A percentile compares a stretch with the other conserved stretches of the same genome.
Conservation (phyloP, 2,113 vertebrate genomes). For the Thymallus thymallus region DNA sequence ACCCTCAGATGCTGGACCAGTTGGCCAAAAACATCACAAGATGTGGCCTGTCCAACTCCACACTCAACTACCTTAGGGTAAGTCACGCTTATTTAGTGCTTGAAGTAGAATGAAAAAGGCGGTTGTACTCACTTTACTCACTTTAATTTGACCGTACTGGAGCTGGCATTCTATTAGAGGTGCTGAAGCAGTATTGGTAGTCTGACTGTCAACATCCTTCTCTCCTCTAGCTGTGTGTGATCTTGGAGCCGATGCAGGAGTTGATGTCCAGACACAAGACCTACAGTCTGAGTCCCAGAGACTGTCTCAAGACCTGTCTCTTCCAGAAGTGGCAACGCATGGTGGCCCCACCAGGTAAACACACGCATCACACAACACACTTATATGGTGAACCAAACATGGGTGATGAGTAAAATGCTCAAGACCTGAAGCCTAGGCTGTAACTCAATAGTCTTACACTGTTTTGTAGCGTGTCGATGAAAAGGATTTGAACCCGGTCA, state of each 20-base stretch:
- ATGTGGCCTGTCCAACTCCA: slow-evolving; percentile 97
- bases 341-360: slow-evolving; percentile 93
- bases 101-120: background rate
- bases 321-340: slow-evolving; percentile 99
- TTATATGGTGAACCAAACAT: too few species aligned
- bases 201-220: background rate
- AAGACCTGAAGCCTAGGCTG: too few species aligned
- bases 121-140: too few species aligned
- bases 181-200: background rate
- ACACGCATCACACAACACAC: slow-evolving; percentile 28
- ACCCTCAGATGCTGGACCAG: slow-evolving; percentile 99
- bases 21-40: slow-evolving; percentile 99
- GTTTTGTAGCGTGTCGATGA: too few species aligned
- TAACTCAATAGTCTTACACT: too few species aligned
- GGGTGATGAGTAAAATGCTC: too few species aligned
- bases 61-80: slow-evolving; percentile 99
- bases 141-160: too few species aligned
- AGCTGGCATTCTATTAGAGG: background rate
- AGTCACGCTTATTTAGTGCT: slow-evolving; percentile 71
- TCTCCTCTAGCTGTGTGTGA: slow-evolving; percentile 89
- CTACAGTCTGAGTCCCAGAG: slow-evolving; percentile 97
- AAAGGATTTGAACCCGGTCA: too few species aligned
- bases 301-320: slow-evolving; percentile 98
- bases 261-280: slow-evolving; percentile 99
- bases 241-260: slow-evolving; percentile 99